Evolutionary conservation across 2,113 vertebrate genomes (phyloP).

Genomic region (Antigone vipio): DNA sequence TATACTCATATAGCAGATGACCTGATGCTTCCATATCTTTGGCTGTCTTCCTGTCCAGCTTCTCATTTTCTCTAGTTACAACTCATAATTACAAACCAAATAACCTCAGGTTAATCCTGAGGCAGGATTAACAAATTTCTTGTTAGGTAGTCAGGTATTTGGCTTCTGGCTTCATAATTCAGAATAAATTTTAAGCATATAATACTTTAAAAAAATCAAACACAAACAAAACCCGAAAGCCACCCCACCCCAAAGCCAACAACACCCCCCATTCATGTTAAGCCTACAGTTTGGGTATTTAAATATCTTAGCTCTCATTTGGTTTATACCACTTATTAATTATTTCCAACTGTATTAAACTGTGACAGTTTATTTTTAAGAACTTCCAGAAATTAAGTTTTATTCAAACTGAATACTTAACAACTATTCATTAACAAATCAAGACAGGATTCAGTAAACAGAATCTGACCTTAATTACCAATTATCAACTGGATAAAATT

Average conservation of each 20-base stretch:
- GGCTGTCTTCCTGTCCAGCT: not conserved
- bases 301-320: not conserved
- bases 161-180: not conserved
- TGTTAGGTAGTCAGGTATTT: not conserved
- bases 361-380: not conserved
- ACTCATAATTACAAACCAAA: not conserved
- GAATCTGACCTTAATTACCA: not conserved
- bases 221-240: not conserved
- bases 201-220: not conserved
- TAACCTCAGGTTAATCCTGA: not conserved
- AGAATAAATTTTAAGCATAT: not conserved
- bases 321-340: not conserved
- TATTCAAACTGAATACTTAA: not conserved
- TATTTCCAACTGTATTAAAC: not conserved
- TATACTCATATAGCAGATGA: not conserved
- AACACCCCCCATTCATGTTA: not conserved
- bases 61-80: not conserved
- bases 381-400: not conserved
- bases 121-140: not conserved
- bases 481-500: not conserved
- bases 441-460: not conserved
- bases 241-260: not conserved
- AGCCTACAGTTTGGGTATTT: not conserved
- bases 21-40: not conserved
- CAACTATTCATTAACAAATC: not conserved